A percentile compares a stretch with the other conserved stretches of the same genome.
phyloP scores from a whole-genome alignment of 2,888 invertebrate species.

The Archaeoteleia sp. region DNA sequence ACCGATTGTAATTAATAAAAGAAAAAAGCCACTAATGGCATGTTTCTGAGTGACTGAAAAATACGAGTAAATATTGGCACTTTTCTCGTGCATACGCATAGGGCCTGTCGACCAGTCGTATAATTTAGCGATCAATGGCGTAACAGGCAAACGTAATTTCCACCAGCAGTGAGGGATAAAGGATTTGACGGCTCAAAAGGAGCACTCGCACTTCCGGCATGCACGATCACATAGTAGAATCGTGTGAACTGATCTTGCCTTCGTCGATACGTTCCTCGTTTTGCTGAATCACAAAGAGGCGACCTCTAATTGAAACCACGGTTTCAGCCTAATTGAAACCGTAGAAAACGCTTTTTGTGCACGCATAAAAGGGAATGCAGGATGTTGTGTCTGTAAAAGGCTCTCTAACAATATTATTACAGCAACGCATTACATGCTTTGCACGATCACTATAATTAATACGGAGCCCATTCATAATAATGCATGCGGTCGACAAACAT shows the following conservation, averaged over 20 bases:
- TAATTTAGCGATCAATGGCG: slow-evolving; percentile 20
- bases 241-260: slow-evolving; percentile 7
- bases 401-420: too few species aligned
- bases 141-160: slow-evolving; percentile 14
- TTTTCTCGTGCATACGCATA: not conserved
- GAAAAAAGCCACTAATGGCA: too few species aligned
- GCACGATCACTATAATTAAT: too few species aligned
- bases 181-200: slow-evolving; percentile 1
- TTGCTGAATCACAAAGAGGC: not conserved
- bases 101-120: slow-evolving; percentile 7
- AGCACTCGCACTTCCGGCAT: slow-evolving; percentile 11
- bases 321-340: not conserved
- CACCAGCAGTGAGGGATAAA: slow-evolving; percentile 10
- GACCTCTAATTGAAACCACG: not conserved
- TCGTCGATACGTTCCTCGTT: not conserved
- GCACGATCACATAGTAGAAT: not conserved
- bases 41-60: too few species aligned
- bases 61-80: too few species aligned
- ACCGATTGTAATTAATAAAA: too few species aligned
- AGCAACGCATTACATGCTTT: too few species aligned
- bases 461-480: too few species aligned
- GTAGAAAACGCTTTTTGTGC: too few species aligned
- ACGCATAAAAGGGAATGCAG: too few species aligned
- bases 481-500: too few species aligned
- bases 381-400: too few species aligned